phyloP scores from a whole-genome alignment of 2,888 invertebrate species.

The Melieria omissa region DNA sequence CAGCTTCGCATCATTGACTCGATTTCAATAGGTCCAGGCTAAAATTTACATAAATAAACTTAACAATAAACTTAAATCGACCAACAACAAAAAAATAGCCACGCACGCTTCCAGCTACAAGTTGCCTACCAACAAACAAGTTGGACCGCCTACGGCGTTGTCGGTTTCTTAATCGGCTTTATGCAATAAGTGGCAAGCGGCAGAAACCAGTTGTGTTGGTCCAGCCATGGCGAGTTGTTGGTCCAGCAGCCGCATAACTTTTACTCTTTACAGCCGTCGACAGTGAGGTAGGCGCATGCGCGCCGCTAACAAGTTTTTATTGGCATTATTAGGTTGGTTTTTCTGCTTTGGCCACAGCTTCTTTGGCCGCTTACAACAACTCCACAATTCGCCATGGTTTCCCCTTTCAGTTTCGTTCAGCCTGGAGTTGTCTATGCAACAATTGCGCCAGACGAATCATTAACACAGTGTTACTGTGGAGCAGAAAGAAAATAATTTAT shows the following conservation, averaged over 20 bases:
- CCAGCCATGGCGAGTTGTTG: slow-evolving; percentile 3
- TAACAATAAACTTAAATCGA: background rate
- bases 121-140: background rate
- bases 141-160: too few relatives aligned
- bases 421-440: too few relatives aligned
- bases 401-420: slow-evolving; percentile 15
- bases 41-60: background rate
- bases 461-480: too few relatives aligned
- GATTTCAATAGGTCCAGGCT: too few relatives aligned
- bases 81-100: background rate
- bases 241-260: slow-evolving; percentile 38
- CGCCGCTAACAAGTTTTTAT: slow-evolving; percentile 17
- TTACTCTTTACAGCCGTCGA: slow-evolving; percentile 44
- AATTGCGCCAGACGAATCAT: too few relatives aligned
- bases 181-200: slow-evolving; percentile 25
- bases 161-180: slow-evolving; percentile 23
- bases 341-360: background rate
- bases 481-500: too few relatives aligned
- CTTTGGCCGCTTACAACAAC: too few relatives aligned
- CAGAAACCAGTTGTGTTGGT: slow-evolving; percentile 14
- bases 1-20: too few relatives aligned
- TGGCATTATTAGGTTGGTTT: slow-evolving; percentile 15
- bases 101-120: slow-evolving; percentile 1
- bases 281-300: slow-evolving; percentile 8
- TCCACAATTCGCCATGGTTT: slow-evolving; percentile 3